Percentiles rank a stretch among this genome's conserved stretches.
Evolutionary conservation across 2,888 invertebrate species (phyloP).

Genomic region (Halictus quadricinctus): DNA sequence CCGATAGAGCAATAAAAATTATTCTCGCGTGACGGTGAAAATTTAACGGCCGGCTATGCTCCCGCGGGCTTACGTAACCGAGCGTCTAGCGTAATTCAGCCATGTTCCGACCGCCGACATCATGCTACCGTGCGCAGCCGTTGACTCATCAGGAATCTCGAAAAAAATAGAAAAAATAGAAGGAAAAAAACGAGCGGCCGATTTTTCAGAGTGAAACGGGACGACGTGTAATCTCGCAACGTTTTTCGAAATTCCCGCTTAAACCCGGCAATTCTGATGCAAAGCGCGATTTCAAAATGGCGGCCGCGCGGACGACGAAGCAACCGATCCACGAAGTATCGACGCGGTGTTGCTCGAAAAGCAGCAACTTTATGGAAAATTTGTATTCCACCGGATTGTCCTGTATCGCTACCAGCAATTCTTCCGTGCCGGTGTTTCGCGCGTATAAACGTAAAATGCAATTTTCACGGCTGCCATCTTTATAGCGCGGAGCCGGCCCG

Average conservation of each 20-base stretch:
- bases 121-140: not conserved
- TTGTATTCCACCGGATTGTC: not conserved
- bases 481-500: constrained; percentile 25
- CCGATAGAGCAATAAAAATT: constrained; percentile 44
- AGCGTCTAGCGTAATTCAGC: constrained; percentile 4
- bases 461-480: constrained; percentile 24
- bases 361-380: not conserved
- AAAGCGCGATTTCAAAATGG: constrained; percentile 3
- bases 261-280: not conserved
- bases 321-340: not conserved
- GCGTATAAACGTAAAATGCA: constrained; percentile 19
- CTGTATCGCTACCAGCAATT: constrained; percentile 3
- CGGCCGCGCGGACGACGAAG: not conserved
- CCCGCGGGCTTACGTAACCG: not conserved
- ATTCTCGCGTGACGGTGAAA: constrained; percentile 24
- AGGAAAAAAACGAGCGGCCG: not conserved
- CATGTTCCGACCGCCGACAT: not conserved
- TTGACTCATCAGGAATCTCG: not conserved
- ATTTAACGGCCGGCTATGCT: constrained; percentile 13
- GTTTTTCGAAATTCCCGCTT: constrained; percentile 18
- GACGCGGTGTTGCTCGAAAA: not conserved
- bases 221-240: not conserved
- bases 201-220: not conserved
- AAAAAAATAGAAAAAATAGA: not conserved
- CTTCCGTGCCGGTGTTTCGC: not conserved